Conservation (phyloP, 2,797 vertebrate genomes). For the Oceanodroma leucorhoa region DNA sequence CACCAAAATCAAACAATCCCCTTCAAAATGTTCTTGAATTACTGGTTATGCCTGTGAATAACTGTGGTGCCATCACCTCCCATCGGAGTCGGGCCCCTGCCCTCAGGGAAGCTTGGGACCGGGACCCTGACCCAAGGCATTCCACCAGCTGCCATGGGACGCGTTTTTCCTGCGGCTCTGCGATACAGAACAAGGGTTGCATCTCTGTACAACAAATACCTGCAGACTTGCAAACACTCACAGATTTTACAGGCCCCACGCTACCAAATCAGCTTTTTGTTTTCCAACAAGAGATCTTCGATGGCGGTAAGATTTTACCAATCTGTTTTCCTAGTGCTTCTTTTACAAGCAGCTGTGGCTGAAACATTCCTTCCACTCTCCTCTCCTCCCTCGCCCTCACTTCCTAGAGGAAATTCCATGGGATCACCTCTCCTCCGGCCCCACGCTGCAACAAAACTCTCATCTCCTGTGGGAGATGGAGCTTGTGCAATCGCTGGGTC, state of each 20-base stretch:
- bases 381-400: slow-evolving; percentile 50
- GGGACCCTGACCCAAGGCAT: slow-evolving; percentile 13
- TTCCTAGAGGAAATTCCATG: slow-evolving; percentile 69
- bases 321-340: slow-evolving; percentile 26
- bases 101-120: not conserved
- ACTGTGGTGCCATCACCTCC: slow-evolving; percentile 56
- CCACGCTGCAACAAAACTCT: not conserved
- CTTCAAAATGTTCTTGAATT: slow-evolving; percentile 36
- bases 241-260: not conserved
- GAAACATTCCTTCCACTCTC: slow-evolving; percentile 60
- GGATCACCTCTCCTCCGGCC: slow-evolving; percentile 48
- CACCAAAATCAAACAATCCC: slow-evolving; percentile 39
- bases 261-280: not conserved
- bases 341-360: slow-evolving; percentile 51
- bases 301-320: not conserved
- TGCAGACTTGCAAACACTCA: not conserved
- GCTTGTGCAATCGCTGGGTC: slow-evolving; percentile 15
- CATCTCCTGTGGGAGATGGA: not conserved
- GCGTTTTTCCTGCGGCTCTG: not conserved
- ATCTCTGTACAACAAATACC: not conserved
- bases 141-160: not conserved
- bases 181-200: not conserved
- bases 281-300: not conserved
- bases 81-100: not conserved
- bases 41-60: slow-evolving; percentile 50